Evolutionary conservation across 1,140 invertebrate species (phyloP).

Genomic region (Belonocnema kinseyi): DNA sequence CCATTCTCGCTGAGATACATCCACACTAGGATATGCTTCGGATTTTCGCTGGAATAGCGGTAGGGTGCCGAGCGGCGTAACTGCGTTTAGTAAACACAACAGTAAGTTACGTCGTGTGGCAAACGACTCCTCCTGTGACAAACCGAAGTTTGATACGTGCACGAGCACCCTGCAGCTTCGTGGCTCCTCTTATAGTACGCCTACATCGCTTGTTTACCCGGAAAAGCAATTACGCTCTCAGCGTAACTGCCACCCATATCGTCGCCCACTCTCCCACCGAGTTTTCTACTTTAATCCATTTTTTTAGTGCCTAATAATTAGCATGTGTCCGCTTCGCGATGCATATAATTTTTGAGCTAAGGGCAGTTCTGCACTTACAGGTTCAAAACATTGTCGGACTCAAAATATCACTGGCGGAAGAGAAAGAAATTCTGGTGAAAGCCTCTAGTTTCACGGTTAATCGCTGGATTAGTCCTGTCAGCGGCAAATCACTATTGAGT

Average conservation of each 20-base stretch:
- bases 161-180: slow-evolving; percentile 27
- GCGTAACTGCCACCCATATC: slow-evolving; percentile 46
- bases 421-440: background rate
- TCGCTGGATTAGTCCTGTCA: background rate
- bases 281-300: slow-evolving; percentile 44
- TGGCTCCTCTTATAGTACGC: slow-evolving; percentile 36
- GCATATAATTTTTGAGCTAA: slow-evolving; percentile 45
- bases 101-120: slow-evolving; percentile 68
- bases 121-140: slow-evolving; percentile 65
- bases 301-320: slow-evolving; percentile 47
- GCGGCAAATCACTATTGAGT: background rate
- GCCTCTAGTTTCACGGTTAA: slow-evolving; percentile 5
- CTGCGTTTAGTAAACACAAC: slow-evolving; percentile 72
- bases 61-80: slow-evolving; percentile 50
- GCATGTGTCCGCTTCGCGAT: slow-evolving; percentile 36
- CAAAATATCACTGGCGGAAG: slow-evolving; percentile 33
- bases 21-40: slow-evolving; percentile 33
- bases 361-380: slow-evolving; percentile 36
- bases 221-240: slow-evolving; percentile 66
- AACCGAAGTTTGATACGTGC: slow-evolving; percentile 71
- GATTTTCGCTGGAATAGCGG: slow-evolving; percentile 40
- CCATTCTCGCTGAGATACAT: slow-evolving; percentile 31
- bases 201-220: slow-evolving; percentile 62
- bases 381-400: slow-evolving; percentile 47
- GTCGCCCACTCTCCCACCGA: slow-evolving; percentile 37